A percentile compares a stretch with the other conserved stretches of the same genome.
Evolutionary conservation across 1,140 invertebrate species (phyloP).

Genomic region (Telenomus remus): DNA sequence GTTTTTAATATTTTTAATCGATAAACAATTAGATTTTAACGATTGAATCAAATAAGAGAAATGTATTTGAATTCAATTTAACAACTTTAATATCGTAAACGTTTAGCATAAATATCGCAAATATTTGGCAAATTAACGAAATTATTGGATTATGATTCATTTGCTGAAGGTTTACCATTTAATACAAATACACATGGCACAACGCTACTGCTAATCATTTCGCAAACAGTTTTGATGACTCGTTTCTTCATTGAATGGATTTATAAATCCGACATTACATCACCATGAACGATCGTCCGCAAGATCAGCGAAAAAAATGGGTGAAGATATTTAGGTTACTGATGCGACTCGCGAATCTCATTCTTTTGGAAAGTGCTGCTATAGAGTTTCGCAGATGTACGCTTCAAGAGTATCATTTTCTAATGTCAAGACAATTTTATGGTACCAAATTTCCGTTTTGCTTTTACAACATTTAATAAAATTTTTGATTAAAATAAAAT

Average conservation of each 20-base stretch:
- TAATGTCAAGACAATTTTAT: neutral
- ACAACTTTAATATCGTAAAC: too few relatives aligned
- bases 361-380: conserved; percentile 45
- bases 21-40: too few relatives aligned
- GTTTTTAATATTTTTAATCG: too few relatives aligned
- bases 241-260: conserved; percentile 11
- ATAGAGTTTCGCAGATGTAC: conserved; percentile 14
- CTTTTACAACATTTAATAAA: too few relatives aligned
- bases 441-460: too few relatives aligned
- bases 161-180: too few relatives aligned
- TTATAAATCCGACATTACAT: conserved; percentile 20
- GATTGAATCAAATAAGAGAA: too few relatives aligned
- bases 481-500: too few relatives aligned
- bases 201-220: conserved; percentile 12
- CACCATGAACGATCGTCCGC: conserved; percentile 8
- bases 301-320: conserved; percentile 37
- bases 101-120: too few relatives aligned
- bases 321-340: conserved; percentile 35
- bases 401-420: conserved; percentile 31
- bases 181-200: neutral
- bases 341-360: conserved; percentile 19
- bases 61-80: too few relatives aligned
- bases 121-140: too few relatives aligned
- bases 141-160: too few relatives aligned
- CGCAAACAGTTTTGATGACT: conserved; percentile 18